phyloP scores from a whole-genome alignment of 2,888 invertebrate genomes.

The Sussaba pulchella region DNA sequence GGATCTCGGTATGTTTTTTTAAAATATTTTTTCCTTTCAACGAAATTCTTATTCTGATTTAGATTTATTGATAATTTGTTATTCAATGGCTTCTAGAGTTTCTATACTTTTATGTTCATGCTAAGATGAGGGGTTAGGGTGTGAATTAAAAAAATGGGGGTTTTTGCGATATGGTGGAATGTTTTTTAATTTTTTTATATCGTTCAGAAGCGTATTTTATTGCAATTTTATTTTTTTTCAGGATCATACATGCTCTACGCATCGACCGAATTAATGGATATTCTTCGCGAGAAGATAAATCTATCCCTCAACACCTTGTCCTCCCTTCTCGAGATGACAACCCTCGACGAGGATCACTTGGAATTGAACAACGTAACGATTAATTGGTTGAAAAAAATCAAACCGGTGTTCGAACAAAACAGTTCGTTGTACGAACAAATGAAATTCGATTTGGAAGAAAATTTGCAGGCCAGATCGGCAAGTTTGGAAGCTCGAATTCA shows the following conservation, averaged over 20 bases:
- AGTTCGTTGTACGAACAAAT: slow-evolving; percentile 92
- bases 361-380: slow-evolving; percentile 92
- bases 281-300: slow-evolving; percentile 89
- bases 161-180: too few relatives aligned
- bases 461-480: slow-evolving; percentile 88
- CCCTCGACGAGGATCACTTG: slow-evolving; percentile 90
- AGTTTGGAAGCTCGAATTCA: slow-evolving; percentile 90
- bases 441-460: slow-evolving; percentile 94
- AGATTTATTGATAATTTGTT: too few relatives aligned
- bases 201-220: too few relatives aligned
- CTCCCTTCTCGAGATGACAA: slow-evolving; percentile 91
- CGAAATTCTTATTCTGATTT: too few relatives aligned
- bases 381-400: slow-evolving; percentile 93
- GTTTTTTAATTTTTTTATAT: too few relatives aligned
- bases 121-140: too few relatives aligned
- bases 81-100: too few relatives aligned
- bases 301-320: slow-evolving; percentile 88
- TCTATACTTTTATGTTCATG: too few relatives aligned
- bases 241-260: slow-evolving; percentile 93
- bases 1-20: slow-evolving; percentile 83
- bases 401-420: slow-evolving; percentile 92
- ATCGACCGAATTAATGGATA: slow-evolving; percentile 89
- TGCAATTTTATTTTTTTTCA: slow-evolving; percentile 46
- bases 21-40: not conserved
- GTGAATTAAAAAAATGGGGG: too few relatives aligned